These are phyloP conservation scores for Phenganax subtilis DNA, from an alignment of 92 coral and sea anemone genomes.

Conservation along the genomic window DNA sequence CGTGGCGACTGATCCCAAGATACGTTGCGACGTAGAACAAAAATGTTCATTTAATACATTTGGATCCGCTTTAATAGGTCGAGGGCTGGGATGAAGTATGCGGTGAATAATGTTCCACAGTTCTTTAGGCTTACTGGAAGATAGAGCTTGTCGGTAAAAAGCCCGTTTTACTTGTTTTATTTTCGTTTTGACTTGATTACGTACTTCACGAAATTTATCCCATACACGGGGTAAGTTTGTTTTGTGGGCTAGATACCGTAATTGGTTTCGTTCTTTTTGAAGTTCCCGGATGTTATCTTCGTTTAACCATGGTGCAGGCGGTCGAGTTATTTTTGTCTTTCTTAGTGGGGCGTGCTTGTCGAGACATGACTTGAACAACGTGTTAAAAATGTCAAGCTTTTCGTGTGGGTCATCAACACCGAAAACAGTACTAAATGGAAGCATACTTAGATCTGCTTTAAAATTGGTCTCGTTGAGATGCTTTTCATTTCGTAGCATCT, in stretches of 20 bases:
- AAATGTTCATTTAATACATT: background rate
- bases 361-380: background rate
- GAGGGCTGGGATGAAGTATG: background rate
- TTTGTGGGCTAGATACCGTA: background rate
- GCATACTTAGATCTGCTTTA: background rate
- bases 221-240: background rate
- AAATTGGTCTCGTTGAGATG: conserved; percentile 13
- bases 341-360: background rate
- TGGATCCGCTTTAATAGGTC: background rate
- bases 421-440: background rate
- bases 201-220: background rate
- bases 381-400: background rate
- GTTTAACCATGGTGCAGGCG: conserved; percentile 34
- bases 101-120: background rate
- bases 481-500: conserved; percentile 9
- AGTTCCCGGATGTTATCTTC: conserved; percentile 23
- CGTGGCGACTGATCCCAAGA: background rate
- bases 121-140: background rate
- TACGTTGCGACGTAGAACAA: background rate
- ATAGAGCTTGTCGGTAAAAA: background rate
- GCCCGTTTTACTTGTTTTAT: background rate
- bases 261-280: conserved; percentile 20
- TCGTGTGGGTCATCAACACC: background rate
- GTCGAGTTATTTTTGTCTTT: conserved; percentile 9
- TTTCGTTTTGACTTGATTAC: background rate